These are phyloP conservation scores for Apodemia duryi DNA, from an alignment of 2,888 invertebrate species.

Conservation along the genomic window DNA sequence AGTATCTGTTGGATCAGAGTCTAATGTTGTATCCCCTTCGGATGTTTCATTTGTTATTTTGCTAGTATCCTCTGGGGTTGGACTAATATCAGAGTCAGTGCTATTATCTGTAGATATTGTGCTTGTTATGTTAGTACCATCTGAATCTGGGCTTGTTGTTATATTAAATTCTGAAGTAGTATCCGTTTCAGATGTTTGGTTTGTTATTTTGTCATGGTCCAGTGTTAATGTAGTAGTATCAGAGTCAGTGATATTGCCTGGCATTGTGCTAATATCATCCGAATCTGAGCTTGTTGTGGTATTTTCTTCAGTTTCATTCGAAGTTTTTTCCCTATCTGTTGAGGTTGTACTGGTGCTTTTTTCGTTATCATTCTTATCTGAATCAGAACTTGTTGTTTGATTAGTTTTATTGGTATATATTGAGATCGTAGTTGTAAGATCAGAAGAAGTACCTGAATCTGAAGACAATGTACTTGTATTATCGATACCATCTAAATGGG, in stretches of 20 bases:
- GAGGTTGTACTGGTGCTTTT: background rate
- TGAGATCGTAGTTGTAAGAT: too few species aligned
- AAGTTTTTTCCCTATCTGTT: background rate
- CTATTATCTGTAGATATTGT: background rate
- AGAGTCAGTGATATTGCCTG: background rate
- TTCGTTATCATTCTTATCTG: background rate
- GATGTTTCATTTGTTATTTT: background rate
- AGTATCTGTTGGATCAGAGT: background rate
- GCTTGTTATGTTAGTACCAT: too few species aligned
- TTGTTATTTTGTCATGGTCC: background rate
- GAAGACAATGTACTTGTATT: background rate
- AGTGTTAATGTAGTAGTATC: background rate
- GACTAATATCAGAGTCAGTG: background rate
- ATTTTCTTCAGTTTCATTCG: background rate
- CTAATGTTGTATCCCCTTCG: background rate
- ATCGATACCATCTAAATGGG: too few species aligned
- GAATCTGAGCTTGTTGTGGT: background rate
- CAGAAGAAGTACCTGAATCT: too few species aligned
- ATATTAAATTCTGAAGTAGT: too few species aligned
- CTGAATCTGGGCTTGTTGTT: too few species aligned
- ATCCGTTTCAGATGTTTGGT: too few species aligned
- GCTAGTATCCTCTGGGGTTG: background rate
- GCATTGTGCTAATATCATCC: background rate
- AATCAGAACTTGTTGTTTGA: background rate
- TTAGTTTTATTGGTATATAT: background rate